Evolutionary conservation across 2,113 vertebrate genomes (phyloP).

Genomic region (Halichoeres trimaculatus): DNA sequence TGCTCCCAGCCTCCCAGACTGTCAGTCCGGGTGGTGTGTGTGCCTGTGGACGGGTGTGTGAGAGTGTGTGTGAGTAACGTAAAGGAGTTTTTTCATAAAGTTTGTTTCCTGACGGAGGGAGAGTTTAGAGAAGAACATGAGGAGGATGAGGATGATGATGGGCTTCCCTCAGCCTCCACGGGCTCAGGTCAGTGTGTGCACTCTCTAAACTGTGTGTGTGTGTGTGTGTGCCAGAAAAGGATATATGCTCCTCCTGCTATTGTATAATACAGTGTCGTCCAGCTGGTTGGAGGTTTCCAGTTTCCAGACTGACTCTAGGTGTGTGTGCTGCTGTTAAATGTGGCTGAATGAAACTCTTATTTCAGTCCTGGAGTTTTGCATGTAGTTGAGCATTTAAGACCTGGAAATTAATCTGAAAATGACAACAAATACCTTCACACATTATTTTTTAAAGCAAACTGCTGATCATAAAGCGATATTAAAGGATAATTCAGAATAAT

Average conservation of each 20-base stretch:
- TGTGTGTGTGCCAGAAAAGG: slow-evolving; percentile 5
- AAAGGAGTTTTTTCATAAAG: background rate
- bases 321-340: background rate
- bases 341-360: background rate
- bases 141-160: slow-evolving; percentile 21
- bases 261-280: slow-evolving; percentile 17
- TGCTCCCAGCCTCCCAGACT: slow-evolving; percentile 1
- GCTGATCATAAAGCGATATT: too few species aligned
- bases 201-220: slow-evolving; percentile 14
- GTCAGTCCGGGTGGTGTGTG: background rate
- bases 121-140: background rate
- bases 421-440: background rate
- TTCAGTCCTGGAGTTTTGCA: background rate
- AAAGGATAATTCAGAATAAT: too few species aligned
- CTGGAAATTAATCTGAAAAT: background rate
- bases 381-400: background rate
- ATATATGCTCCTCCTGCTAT: slow-evolving; percentile 12
- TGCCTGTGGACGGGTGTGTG: slow-evolving; percentile 2
- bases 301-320: background rate
- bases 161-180: slow-evolving; percentile 9
- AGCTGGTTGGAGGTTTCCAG: slow-evolving; percentile 3
- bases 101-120: background rate
- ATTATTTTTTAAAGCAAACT: too few species aligned
- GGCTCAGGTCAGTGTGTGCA: slow-evolving; percentile 66
- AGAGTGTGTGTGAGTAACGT: background rate